Evolutionary conservation across 1,140 invertebrate genomes (phyloP), one percentile per base, ranked within the genome.

Genomic region (Drosophila asahinai): DNA sequence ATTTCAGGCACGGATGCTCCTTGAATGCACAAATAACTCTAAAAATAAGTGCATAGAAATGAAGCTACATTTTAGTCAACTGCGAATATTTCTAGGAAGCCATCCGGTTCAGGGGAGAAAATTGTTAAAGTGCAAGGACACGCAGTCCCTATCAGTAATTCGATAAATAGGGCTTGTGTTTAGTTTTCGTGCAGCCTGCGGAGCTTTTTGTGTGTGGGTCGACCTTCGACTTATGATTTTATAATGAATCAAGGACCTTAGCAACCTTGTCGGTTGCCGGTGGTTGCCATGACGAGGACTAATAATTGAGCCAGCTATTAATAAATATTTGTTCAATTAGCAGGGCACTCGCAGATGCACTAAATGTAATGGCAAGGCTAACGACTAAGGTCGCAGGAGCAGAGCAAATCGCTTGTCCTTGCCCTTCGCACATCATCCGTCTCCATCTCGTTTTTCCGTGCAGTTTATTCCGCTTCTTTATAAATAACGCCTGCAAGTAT

Each of bases 321-420:
- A 86, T 86, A 77, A 86, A 86, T 78, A 64, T 48, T 66, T 67
- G 58, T 68, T 65, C 67, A 77, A 77, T 77, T 77, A 77, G 73
- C 63, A 57, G 45, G 67, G 40, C 47, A 64, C 33, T 60, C 36
- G 15, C 49, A 82, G 65, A 70, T 49, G 58, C 62, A 77, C 67
- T 72, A 62, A 83, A 80, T 68, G 61, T 57, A 71, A 80, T 77
- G 49, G 62, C 70, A 83, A 87, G 83, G 83, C 70, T 83, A 86
- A 87, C 59, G 14, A 47, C 52, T 62, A 45, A 66, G 77, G 77
- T 86, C 84, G 76, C 30, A 49, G 25, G 25, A 49, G 45, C 49
- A 48, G 63, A 66, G n/a, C 17, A 60, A 65, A 63, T 58, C 73
- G 64, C 54, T 61, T 27, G 22, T n/a, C 47, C 52, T 77, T 47